These are phyloP conservation scores for Thymelicus sylvestris DNA, from an alignment of 2,888 invertebrate species.

Conservation along the genomic window DNA sequence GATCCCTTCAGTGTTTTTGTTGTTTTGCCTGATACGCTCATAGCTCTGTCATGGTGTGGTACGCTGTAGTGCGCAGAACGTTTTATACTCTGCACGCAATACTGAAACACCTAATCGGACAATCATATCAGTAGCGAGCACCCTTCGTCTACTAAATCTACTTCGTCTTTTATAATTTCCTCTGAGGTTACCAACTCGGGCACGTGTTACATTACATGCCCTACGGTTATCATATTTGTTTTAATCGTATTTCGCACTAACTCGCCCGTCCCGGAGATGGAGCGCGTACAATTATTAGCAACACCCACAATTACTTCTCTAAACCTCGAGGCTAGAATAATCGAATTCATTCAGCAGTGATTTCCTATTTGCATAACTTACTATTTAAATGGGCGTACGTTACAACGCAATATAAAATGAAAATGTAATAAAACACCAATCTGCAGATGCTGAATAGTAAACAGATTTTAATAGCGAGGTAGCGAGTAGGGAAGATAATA, in stretches of 20 bases:
- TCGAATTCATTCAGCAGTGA: slow-evolving; percentile 21
- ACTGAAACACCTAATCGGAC: no score
- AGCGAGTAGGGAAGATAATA: slow-evolving; percentile 10
- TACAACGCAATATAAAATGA: slow-evolving; percentile 7
- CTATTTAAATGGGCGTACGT: slow-evolving; percentile 14
- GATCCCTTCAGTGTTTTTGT: no score
- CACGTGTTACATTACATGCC: slow-evolving; percentile 21
- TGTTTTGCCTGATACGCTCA: no score
- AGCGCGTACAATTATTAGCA: slow-evolving; percentile 26
- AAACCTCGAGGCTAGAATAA: slow-evolving; percentile 21
- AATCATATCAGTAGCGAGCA: no score
- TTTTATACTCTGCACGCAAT: no score
- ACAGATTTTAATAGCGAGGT: slow-evolving; percentile 11
- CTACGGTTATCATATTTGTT: slow-evolving; percentile 18
- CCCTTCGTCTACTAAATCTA: background rate
- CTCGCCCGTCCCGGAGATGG: slow-evolving; percentile 1
- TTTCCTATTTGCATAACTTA: slow-evolving; percentile 19
- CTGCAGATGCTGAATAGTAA: slow-evolving; percentile 5
- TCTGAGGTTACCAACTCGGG: background rate
- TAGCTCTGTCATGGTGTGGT: no score
- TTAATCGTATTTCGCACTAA: slow-evolving; percentile 11
- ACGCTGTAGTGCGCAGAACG: no score
- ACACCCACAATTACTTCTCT: slow-evolving; percentile 9
- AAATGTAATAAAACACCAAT: slow-evolving; percentile 4
- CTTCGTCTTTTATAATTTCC: background rate